These are phyloP conservation scores for Chaenodraco wilsoni DNA, from an alignment of 2,797 vertebrate genomes.

Conservation along the genomic window DNA sequence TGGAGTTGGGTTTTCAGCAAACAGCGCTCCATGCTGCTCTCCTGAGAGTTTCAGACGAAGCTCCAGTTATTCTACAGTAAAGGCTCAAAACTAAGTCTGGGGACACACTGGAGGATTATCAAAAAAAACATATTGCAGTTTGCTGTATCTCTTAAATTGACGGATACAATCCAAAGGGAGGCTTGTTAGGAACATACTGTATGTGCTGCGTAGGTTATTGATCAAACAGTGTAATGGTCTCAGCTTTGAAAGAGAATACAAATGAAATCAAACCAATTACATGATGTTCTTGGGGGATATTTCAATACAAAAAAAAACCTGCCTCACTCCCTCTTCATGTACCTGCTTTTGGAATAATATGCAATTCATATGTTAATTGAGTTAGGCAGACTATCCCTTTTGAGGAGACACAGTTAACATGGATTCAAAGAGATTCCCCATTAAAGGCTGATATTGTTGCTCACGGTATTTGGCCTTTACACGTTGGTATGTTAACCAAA, in stretches of 20 bases:
- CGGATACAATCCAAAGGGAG: slow-evolving; percentile 14
- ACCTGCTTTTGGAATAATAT: slow-evolving; percentile 1
- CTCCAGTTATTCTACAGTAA: slow-evolving; percentile 10
- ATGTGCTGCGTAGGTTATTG: slow-evolving; percentile 3
- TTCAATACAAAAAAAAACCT: background rate
- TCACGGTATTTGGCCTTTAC: background rate
- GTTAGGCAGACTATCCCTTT: background rate
- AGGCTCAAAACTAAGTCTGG: slow-evolving; percentile 29
- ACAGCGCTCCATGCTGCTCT: slow-evolving; percentile 23
- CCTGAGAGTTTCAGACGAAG: slow-evolving; percentile 26
- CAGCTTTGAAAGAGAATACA: background rate
- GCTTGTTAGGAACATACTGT: background rate
- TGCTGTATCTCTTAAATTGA: slow-evolving; percentile 2
- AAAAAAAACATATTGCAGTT: background rate
- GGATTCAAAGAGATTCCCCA: slow-evolving; percentile 9
- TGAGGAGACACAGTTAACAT: background rate
- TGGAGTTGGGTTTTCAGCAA: slow-evolving; percentile 10
- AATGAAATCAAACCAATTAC: background rate
- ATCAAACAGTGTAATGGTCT: slow-evolving; percentile 1
- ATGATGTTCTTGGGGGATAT: background rate
- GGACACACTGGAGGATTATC: slow-evolving; percentile 35
- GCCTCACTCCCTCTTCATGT: background rate
- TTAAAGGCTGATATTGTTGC: background rate
- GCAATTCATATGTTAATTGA: background rate
- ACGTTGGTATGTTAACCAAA: background rate